Percentiles rank a stretch among this genome's conserved stretches.
These are phyloP conservation scores for Triplophysa dalaica DNA, from an alignment of 2,113 vertebrate genomes.

Conservation along the genomic window DNA sequence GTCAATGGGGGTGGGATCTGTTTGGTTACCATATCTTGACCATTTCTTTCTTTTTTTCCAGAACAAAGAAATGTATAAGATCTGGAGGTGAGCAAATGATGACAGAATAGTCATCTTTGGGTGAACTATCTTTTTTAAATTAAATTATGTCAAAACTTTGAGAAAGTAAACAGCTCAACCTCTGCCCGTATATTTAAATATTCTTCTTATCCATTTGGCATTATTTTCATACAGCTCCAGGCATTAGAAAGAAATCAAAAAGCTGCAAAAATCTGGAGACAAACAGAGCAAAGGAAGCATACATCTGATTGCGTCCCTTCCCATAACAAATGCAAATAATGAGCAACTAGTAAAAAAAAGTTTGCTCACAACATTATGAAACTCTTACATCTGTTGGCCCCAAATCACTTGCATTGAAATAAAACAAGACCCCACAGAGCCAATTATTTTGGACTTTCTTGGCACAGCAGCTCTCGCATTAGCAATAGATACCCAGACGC, in stretches of 20 bases:
- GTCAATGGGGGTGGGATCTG: too few relatives aligned
- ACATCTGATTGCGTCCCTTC: slow-evolving; percentile 21
- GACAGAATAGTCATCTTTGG: too few relatives aligned
- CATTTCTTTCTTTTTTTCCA: too few relatives aligned
- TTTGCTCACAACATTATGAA: slow-evolving; percentile 2
- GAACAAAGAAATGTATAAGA: too few relatives aligned
- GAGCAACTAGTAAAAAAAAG: not conserved
- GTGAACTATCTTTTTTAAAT: too few relatives aligned
- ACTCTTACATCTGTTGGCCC: slow-evolving; percentile 27
- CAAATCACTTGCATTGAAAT: slow-evolving; percentile 31
- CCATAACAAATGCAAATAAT: slow-evolving; percentile 28
- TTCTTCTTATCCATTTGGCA: not conserved
- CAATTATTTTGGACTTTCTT: slow-evolving; percentile 33
- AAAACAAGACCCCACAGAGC: slow-evolving; percentile 28
- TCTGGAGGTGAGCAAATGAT: too few relatives aligned
- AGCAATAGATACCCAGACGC: not conserved
- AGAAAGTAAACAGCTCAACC: not conserved
- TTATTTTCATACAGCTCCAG: not conserved
- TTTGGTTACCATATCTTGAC: too few relatives aligned
- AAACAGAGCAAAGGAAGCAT: not conserved
- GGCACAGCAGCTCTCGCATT: slow-evolving; percentile 14
- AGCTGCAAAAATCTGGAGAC: not conserved
- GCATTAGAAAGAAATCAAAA: not conserved
- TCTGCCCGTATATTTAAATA: not conserved
- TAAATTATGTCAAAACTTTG: not conserved